phyloP scores from a whole-genome alignment of 2,113 vertebrate species.

The Boulengeromyrus knoepffleri region DNA sequence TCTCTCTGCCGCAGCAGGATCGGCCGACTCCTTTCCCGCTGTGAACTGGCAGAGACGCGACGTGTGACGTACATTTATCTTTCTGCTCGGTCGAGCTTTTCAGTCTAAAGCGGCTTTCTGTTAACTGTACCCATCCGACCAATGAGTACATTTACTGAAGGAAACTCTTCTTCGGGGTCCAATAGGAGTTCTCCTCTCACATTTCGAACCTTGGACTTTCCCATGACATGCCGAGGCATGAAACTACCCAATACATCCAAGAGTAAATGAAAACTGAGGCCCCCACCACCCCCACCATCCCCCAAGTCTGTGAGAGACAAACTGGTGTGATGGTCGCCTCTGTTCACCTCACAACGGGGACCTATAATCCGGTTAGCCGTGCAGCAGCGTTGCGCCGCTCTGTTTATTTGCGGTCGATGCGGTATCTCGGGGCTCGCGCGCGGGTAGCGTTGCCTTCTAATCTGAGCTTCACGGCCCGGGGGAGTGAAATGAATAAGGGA shows the following conservation, averaged over 20 bases:
- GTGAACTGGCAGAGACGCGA: background rate
- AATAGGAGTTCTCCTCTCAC: background rate
- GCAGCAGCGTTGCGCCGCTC: background rate
- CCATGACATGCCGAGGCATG: background rate
- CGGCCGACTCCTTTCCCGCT: background rate
- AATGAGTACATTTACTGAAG: background rate
- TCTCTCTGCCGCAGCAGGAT: background rate
- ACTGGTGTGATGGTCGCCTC: background rate
- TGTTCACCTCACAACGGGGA: background rate
- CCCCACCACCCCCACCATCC: background rate
- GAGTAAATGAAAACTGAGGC: background rate
- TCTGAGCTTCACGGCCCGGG: conserved; percentile 4
- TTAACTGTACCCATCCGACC: background rate
- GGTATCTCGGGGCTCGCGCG: background rate
- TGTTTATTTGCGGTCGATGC: background rate
- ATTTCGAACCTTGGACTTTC: background rate
- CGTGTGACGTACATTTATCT: background rate
- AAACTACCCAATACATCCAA: background rate
- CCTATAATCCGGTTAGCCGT: conserved; percentile 1
- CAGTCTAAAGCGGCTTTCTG: no score
- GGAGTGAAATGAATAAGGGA: background rate
- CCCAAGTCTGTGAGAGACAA: background rate
- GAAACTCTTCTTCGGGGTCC: background rate
- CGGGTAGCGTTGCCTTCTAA: background rate
- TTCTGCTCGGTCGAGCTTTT: background rate